Conservation (phyloP, 2,888 invertebrate genomes). For the Hydrotaea diabolus region DNA sequence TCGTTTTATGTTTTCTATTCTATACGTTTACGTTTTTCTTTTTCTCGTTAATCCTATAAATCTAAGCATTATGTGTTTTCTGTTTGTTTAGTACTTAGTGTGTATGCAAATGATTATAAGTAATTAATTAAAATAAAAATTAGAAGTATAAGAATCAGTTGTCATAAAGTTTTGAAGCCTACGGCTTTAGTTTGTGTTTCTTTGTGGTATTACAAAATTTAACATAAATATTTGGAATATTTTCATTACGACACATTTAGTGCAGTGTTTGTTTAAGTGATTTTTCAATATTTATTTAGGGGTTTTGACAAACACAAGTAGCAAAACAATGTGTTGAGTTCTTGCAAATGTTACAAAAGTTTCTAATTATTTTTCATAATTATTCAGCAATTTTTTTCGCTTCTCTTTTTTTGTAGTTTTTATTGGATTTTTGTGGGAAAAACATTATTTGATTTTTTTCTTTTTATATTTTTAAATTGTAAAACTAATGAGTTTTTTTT, state of each 20-base stretch:
- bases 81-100: neutral
- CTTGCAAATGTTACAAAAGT: constrained; percentile 2
- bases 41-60: neutral
- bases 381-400: constrained; percentile 41
- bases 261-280: neutral
- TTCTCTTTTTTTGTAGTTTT: neutral
- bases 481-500: neutral
- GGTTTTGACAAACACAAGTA: neutral
- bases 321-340: neutral
- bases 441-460: neutral
- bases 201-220: constrained; percentile 28
- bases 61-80: neutral
- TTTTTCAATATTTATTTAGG: neutral
- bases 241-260: neutral
- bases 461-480: neutral
- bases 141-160: neutral
- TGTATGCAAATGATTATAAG: constrained; percentile 31
- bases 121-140: neutral
- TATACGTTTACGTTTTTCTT: constrained; percentile 15
- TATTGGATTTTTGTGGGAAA: neutral
- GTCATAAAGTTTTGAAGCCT: constrained; percentile 24
- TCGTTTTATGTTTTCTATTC: constrained; percentile 22
- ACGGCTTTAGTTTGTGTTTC: constrained; percentile 44
- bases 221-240: constrained; percentile 47
- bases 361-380: constrained; percentile 9